Percentiles rank a stretch among this genome's conserved stretches.
Evolutionary conservation across 2,113 vertebrate species (phyloP).

Genomic region (Stigmatopora nigra): DNA sequence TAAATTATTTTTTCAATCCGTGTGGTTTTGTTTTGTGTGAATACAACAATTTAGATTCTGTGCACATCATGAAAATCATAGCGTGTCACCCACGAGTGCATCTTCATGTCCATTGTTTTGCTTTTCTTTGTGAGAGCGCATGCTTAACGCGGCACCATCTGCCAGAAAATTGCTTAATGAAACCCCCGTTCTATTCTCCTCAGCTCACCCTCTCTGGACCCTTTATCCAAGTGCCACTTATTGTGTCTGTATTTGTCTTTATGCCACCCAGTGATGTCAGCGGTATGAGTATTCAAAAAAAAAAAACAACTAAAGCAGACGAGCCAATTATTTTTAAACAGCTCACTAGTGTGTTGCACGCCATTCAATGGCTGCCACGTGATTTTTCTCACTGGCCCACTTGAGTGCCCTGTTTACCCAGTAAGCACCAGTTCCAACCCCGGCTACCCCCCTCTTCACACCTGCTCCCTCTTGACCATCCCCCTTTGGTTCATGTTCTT

Average conservation of each 20-base stretch:
- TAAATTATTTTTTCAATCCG: no score
- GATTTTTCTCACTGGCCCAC: constrained; percentile 33
- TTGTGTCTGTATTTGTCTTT: constrained; percentile 22
- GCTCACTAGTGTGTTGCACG: neutral
- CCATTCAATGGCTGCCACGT: constrained; percentile 28
- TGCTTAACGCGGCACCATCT: constrained; percentile 58
- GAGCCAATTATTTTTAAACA: neutral
- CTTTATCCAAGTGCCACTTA: constrained; percentile 22
- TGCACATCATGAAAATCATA: neutral
- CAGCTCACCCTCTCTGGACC: constrained; percentile 24
- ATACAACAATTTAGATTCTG: neutral
- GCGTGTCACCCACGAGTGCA: constrained; percentile 2
- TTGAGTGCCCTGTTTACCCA: constrained; percentile 28
- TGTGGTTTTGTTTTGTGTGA: no score
- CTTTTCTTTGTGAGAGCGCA: constrained; percentile 33
- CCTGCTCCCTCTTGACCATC: constrained; percentile 34
- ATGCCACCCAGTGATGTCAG: neutral
- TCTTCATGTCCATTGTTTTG: constrained; percentile 42
- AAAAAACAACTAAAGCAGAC: neutral
- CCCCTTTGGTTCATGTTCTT: neutral
- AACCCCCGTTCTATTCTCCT: constrained; percentile 28
- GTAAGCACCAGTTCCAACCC: constrained; percentile 23
- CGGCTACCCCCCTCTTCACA: constrained; percentile 12
- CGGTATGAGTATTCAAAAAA: neutral
- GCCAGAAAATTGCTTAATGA: constrained; percentile 51